Evolutionary conservation across 1,140 invertebrate species (phyloP).

Genomic region (Brachionus asplanchnoidis): DNA sequence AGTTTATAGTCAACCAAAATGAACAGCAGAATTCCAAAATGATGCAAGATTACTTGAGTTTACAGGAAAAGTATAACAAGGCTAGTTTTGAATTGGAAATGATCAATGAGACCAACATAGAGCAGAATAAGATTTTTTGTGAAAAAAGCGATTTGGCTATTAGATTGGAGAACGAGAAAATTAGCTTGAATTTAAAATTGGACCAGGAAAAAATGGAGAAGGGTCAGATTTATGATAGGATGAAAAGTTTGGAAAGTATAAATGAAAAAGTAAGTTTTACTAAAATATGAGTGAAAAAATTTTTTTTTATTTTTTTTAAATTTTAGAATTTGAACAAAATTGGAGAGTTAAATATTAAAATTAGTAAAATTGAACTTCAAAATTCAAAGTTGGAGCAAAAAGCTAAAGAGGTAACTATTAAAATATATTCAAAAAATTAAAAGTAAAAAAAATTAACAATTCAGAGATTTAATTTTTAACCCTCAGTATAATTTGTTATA

Average conservation of each 20-base stretch:
- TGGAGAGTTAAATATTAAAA: background rate
- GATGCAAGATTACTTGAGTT: slow-evolving; percentile 14
- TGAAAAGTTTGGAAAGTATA: background rate
- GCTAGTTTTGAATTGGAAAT: background rate
- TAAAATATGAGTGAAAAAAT: background rate
- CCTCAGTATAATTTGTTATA: too few relatives aligned
- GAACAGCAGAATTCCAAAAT: slow-evolving; percentile 13
- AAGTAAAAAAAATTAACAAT: too few relatives aligned
- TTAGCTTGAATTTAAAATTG: background rate
- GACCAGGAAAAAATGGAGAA: background rate
- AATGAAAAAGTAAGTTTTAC: background rate
- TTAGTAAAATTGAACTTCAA: background rate
- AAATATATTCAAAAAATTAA: too few relatives aligned
- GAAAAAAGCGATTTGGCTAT: background rate
- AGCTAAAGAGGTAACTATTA: background rate
- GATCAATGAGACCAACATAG: background rate
- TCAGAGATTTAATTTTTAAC: too few relatives aligned
- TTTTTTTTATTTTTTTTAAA: background rate
- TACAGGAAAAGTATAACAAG: slow-evolving; percentile 35
- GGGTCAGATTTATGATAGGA: background rate
- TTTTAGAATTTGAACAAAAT: slow-evolving; percentile 6
- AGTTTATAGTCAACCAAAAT: slow-evolving; percentile 21
- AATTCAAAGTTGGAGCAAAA: background rate
- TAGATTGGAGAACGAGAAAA: slow-evolving; percentile 8
- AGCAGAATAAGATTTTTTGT: background rate